Percentiles rank a stretch among this genome's conserved stretches.
Evolutionary conservation across 2,113 vertebrate species (phyloP).

Genomic region (Bagarius yarrelli): DNA sequence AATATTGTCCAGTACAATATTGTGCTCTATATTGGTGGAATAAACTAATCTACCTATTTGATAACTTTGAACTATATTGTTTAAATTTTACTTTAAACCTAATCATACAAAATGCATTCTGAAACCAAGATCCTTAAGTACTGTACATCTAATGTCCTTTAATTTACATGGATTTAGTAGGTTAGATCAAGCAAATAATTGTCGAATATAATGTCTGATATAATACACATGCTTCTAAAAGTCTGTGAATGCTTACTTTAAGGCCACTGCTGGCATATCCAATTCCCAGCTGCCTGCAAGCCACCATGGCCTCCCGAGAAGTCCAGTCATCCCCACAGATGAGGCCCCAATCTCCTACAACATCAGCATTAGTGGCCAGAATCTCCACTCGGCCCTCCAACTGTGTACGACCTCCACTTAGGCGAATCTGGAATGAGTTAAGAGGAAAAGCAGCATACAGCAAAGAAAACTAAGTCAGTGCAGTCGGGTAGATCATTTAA

Average conservation of each 20-base stretch:
- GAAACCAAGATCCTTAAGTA: no score
- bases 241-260: constrained; percentile 78
- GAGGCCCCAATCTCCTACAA: constrained; percentile 81
- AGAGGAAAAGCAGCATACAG: constrained; percentile 42
- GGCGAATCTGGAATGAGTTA: constrained; percentile 78
- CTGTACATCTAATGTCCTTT: no score
- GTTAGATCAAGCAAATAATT: background rate
- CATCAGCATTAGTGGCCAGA: constrained; percentile 65
- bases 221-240: background rate
- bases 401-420: constrained; percentile 85
- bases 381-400: constrained; percentile 90
- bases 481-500: background rate
- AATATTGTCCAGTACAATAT: background rate
- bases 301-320: constrained; percentile 85
- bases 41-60: background rate
- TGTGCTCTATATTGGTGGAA: background rate
- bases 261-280: constrained; percentile 89
- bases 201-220: background rate
- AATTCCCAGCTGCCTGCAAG: constrained; percentile 90
- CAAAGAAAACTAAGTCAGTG: constrained; percentile 1
- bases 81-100: background rate
- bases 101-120: no score
- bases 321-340: constrained; percentile 91
- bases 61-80: background rate
- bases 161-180: background rate